A percentile compares a stretch with the other conserved stretches of the same genome.
Conservation (phyloP, 1,140 invertebrate species). For the Ips typographus region DNA sequence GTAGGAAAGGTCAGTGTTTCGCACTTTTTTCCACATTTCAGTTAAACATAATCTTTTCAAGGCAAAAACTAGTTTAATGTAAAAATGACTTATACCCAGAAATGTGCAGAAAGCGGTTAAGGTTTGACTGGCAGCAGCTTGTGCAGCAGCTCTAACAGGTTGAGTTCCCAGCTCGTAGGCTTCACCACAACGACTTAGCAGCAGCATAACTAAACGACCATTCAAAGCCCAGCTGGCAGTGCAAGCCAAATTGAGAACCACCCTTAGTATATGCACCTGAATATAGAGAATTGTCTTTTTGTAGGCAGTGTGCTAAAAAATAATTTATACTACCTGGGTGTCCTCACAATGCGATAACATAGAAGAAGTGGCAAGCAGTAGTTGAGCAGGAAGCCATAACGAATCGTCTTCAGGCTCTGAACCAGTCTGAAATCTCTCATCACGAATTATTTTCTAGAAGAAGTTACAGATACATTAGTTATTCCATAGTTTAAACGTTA, state of each 20-base stretch:
- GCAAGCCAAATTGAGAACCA: slow-evolving; percentile 78
- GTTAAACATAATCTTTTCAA: too few species aligned
- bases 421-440: slow-evolving; percentile 88
- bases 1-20: too few species aligned
- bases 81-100: slow-evolving; percentile 57
- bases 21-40: too few species aligned
- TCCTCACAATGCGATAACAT: slow-evolving; percentile 74
- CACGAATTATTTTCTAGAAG: slow-evolving; percentile 80
- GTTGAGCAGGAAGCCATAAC: slow-evolving; percentile 85
- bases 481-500: slow-evolving; percentile 15
- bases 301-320: neutral
- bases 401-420: slow-evolving; percentile 90
- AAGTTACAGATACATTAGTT: neutral
- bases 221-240: slow-evolving; percentile 80
- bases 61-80: too few species aligned
- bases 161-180: slow-evolving; percentile 73
- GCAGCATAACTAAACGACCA: slow-evolving; percentile 76
- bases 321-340: slow-evolving; percentile 56
- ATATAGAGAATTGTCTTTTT: neutral
- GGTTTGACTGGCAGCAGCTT: slow-evolving; percentile 81
- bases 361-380: slow-evolving; percentile 78
- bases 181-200: slow-evolving; percentile 72
- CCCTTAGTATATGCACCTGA: slow-evolving; percentile 69
- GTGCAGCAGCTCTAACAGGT: slow-evolving; percentile 75
- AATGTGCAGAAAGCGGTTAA: slow-evolving; percentile 79